Base-by-base conservation (phyloP, 2,113 vertebrate species). In the Oxygymnocypris stewartii region DNA sequence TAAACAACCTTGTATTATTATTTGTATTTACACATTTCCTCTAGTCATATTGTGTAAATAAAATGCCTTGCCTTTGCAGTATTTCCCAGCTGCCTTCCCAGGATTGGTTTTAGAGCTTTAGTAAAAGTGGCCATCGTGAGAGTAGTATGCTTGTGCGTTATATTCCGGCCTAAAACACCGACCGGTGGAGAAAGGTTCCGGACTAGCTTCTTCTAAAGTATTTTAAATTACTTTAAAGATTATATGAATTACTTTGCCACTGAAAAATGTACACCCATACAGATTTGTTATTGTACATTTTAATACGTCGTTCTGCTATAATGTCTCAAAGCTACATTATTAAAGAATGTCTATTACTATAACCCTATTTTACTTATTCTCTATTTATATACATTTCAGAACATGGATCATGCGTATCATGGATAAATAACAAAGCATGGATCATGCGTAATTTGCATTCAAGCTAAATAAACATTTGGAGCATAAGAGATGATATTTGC, bases 51-150 rank as follows among this genome's bases (percentile, higher is more conserved):
- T 1, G 14, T 31, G 0, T 23, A 37, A 59, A 59, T 28, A 83
- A 37, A 4, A 3, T 12, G 67, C 31, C 93, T 94, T 93, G 94
- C 95, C 92, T 94, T 94, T 2, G 82, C 79, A 18, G 93, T 80
- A 16, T 88, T 92, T 84, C 90, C 92, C 4, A 93, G 59, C 14
- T 88, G 91, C 87, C 92, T 91, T 54, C 88, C 88, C 89, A 89
- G 88, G 5, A 73, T 82, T n/a, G 92, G 92, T 79, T 88, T 91
- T 4, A 94, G 42, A 4, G 93, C 82, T 90, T 92, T 95, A 14
- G 91, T 91, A 69, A 93, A 83, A 1, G 91, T 87, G 28, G 94
- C 95, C 95, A 95, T 95, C 91, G 92, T 95, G 88, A 65, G n/a
- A 49, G 31, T 8, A 4, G 79, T 18, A 61, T 84, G 5, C 44